phyloP scores from a whole-genome alignment of 2,113 vertebrate species.

The Cathartes aura region DNA sequence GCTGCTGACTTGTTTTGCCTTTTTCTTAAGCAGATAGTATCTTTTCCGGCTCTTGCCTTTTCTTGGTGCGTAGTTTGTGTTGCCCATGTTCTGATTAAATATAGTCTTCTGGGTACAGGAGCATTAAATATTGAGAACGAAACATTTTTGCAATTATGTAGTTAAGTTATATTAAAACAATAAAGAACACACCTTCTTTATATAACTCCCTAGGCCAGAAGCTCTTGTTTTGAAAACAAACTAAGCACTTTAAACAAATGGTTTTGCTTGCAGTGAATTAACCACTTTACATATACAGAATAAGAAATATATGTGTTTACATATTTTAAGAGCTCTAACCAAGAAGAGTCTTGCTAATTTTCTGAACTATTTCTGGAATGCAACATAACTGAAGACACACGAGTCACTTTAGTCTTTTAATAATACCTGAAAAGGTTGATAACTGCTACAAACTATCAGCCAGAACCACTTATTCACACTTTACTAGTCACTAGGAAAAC shows the following conservation, averaged over 20 bases:
- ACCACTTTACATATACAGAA: neutral
- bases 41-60: neutral
- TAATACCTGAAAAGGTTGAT: neutral
- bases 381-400: neutral
- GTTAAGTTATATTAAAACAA: neutral
- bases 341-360: neutral
- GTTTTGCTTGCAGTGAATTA: neutral
- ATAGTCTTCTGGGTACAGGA: neutral
- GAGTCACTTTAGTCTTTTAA: neutral
- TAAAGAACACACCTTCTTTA: neutral
- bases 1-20: neutral
- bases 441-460: neutral
- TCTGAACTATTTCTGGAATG: neutral
- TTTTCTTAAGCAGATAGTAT: neutral
- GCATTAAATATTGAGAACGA: neutral
- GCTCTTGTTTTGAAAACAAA: neutral
- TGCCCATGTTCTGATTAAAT: neutral
- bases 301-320: neutral
- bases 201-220: neutral
- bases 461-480: neutral
- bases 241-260: neutral
- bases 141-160: neutral
- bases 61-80: neutral
- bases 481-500: neutral
- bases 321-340: neutral